Percentiles rank a stretch among this genome's conserved stretches.
Evolutionary conservation across 2,113 vertebrate species (phyloP).

Genomic region (Thamnophis sirtalis): DNA sequence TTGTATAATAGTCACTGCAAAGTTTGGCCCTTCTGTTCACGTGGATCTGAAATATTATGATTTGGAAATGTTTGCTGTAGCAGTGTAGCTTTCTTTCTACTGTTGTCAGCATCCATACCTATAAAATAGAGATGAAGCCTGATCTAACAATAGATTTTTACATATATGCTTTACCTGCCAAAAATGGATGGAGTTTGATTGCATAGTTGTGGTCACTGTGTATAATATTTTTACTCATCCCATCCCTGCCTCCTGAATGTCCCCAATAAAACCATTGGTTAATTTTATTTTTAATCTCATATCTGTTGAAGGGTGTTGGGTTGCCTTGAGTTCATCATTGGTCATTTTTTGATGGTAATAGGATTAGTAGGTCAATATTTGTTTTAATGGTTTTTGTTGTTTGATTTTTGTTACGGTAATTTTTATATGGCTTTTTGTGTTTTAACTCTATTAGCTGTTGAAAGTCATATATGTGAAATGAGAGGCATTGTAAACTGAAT

Average conservation of each 20-base stretch:
- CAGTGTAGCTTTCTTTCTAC: background rate
- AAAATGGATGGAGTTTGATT: background rate
- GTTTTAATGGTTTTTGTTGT: background rate
- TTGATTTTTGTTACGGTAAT: background rate
- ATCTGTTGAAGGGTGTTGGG: background rate
- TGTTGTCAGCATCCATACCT: background rate
- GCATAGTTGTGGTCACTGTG: background rate
- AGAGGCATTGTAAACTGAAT: background rate
- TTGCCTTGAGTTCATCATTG: background rate
- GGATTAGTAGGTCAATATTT: background rate
- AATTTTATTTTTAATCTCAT: background rate
- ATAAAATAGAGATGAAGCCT: background rate
- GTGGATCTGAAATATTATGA: background rate
- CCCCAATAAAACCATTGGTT: background rate
- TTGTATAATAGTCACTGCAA: background rate
- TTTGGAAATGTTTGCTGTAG: background rate
- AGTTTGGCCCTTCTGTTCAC: background rate
- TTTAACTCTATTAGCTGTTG: background rate
- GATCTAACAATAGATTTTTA: background rate
- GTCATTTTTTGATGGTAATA: background rate
- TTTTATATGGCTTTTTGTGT: background rate
- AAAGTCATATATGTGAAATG: background rate
- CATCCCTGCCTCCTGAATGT: background rate
- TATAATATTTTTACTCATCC: background rate
- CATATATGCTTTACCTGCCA: background rate